Base-by-base conservation (phyloP, 2,888 invertebrate species). In the Amiota mariae region DNA sequence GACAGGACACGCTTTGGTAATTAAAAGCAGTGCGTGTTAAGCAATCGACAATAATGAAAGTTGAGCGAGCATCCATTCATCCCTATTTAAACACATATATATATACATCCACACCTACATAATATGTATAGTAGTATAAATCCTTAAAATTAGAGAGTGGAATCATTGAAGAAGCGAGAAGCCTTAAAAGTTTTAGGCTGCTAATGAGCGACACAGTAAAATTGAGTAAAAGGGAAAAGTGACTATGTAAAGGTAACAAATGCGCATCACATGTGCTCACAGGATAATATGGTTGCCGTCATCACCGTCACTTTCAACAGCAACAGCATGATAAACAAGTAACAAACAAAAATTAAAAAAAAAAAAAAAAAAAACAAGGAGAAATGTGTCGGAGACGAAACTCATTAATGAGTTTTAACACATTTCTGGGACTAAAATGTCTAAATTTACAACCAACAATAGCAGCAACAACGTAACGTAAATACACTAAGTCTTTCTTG, bases 181-280 rank as follows among this genome's bases (percentile, higher is more conserved):
- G 46, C 47, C 46, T 36, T 63, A 36, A 63, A 54, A 54, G 54
- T 54, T 54, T 54, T 10, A 63, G 15, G 63, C 46, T 63, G 63
- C 63, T 63, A 63, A 63, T 63, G 63, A 63, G 63, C 46, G 63
- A 24, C 63, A 46, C n/a, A 54, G 13, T 15, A 54, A 54, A 15
- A 36, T 36, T 36, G 36, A 4, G 36, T 36, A 36, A 36, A 36
- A 6, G 2, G 36, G 36, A 36, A 36, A 4, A 36, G 36, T 36
- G 36, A 36, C 0, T 36, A 6, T 36, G n/a, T 54, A 54, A 54
- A 13, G 54, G 11, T 54, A 54, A 54, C 75, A 67, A 75, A 72
- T 61, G 76, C 76, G 75, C 54, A 46, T 63, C 63, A 63, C 63
- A 63, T 63, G 63, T 63, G 63, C 11, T 24, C 10, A 46, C 13